Evolutionary conservation across 2,888 invertebrate genomes (phyloP), one percentile per base, ranked within the genome.

Genomic region (Blera fallax): DNA sequence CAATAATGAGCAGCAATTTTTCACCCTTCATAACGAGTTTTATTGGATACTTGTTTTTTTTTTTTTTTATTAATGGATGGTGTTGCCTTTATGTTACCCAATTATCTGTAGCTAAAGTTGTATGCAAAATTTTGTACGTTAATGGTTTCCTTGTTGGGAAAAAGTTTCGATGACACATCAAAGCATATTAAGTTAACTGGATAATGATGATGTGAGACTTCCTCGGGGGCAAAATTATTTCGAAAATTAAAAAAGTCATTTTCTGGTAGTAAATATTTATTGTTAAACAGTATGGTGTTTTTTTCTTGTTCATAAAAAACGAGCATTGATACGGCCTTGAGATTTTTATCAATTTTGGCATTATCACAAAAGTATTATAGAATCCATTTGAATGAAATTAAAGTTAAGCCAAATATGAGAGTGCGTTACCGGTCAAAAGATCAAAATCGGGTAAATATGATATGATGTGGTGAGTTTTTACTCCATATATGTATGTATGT

Each of bases 1-100:
- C 32, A 29, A 32, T 76, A 76, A 54, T 54, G 64, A 54, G 29
- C 40, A 32, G 10, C 64, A 54, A 74, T 43, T 24, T 64, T 54
- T 64, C 14, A 24, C 37, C 24, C 29, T 56, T 72, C 29, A 8
- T 27, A 65, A 32, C 34, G 21, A 37, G 32, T 40, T 45, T 8
- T 54, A 54, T 52, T 52, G 18, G 29, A 21, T 45, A 54, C 8
- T 48, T 52, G 48, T n/a, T 43, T 32, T 5, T 16, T 24, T 60
- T 2, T 10, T n/a, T 21, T 34, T 64, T 18, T 3, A 64, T 73
- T 60, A 48, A 34, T 58, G n/a, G 29, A 32, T 48, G 45, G 29
- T 27, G 14, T 43, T 40, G 62, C 45, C 43, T 29, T 11, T 10
- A 27, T 29, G 43, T 7, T 52, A 27, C 52, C 40, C 56, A 56